Percentiles rank a stretch among this genome's conserved stretches.
Conservation (phyloP, 1,140 invertebrate genomes). For the Cephus cinctus region DNA sequence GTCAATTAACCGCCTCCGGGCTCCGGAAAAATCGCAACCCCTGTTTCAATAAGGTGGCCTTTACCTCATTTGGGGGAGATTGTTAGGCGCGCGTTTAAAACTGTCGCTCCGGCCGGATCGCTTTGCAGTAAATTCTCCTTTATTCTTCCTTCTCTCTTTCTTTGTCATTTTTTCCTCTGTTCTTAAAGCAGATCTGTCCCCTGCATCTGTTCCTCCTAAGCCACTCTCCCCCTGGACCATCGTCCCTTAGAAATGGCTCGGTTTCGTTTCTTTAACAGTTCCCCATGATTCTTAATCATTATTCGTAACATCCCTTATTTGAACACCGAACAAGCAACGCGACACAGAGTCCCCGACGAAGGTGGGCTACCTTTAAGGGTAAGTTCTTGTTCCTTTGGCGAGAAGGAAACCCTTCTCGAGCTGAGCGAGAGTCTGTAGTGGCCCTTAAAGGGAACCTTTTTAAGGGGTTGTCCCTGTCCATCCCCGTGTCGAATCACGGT, state of each 20-base stretch:
- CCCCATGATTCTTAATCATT: no score
- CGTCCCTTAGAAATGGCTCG: conserved; percentile 15
- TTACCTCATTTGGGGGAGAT: conserved; percentile 57
- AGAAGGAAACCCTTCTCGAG: conserved; percentile 39
- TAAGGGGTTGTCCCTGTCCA: conserved; percentile 46
- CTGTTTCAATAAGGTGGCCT: conserved; percentile 57
- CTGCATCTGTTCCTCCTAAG: not conserved
- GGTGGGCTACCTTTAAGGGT: conserved; percentile 9
- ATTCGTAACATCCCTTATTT: no score
- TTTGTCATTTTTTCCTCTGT: no score
- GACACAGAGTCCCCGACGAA: no score
- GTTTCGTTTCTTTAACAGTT: no score
- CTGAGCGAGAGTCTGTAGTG: no score
- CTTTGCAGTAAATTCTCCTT: conserved; percentile 50
- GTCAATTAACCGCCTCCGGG: conserved; percentile 55
- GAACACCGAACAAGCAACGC: no score
- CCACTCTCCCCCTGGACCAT: not conserved
- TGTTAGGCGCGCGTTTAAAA: conserved; percentile 53
- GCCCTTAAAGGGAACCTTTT: conserved; percentile 47
- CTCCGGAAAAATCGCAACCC: conserved; percentile 55
- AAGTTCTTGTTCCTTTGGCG: not conserved
- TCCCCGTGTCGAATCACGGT: conserved; percentile 45
- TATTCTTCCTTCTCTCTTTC: no score
- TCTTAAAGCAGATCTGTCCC: conserved; percentile 13
- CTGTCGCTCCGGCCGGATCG: conserved; percentile 44